These are phyloP conservation scores for Chaetoderma sp. DNA, from an alignment of 2,888 invertebrate genomes.

Conservation along the genomic window DNA sequence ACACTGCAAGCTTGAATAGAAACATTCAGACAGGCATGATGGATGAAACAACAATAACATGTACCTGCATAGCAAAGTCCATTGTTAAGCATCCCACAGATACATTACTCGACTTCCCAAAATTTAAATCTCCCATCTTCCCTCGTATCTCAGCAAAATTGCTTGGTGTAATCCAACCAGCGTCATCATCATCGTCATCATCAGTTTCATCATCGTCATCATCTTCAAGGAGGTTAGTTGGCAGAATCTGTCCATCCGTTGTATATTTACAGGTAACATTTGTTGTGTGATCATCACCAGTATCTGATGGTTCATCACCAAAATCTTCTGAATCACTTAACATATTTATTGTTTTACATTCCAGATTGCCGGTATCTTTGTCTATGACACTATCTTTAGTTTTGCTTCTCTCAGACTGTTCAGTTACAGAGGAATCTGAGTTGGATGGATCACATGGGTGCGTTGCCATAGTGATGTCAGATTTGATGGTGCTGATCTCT, in stretches of 20 bases:
- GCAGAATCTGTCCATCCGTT: conserved; percentile 44
- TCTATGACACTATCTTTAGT: not conserved
- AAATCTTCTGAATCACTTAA: not conserved
- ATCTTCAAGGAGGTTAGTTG: conserved; percentile 42
- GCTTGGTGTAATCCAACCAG: conserved; percentile 87
- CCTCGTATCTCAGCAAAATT: conserved; percentile 84
- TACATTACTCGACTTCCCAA: conserved; percentile 48
- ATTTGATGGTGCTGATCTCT: not conserved
- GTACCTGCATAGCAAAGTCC: conserved; percentile 96
- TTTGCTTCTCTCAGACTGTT: not conserved
- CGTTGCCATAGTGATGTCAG: not conserved
- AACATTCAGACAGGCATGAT: no score
- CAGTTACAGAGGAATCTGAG: no score
- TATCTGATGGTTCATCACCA: not conserved
- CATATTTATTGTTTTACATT: not conserved
- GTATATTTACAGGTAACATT: conserved; percentile 23
- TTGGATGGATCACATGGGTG: not conserved
- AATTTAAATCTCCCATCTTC: conserved; percentile 74
- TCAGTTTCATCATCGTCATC: conserved; percentile 71
- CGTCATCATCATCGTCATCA: conserved; percentile 72
- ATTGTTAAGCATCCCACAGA: conserved; percentile 93
- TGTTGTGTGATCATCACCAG: conserved; percentile 6
- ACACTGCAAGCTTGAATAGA: no score
- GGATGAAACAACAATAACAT: no score
- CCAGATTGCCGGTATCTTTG: not conserved